Base-by-base conservation (phyloP, 1,140 invertebrate genomes). In the Adoxophyes honmai region DNA sequence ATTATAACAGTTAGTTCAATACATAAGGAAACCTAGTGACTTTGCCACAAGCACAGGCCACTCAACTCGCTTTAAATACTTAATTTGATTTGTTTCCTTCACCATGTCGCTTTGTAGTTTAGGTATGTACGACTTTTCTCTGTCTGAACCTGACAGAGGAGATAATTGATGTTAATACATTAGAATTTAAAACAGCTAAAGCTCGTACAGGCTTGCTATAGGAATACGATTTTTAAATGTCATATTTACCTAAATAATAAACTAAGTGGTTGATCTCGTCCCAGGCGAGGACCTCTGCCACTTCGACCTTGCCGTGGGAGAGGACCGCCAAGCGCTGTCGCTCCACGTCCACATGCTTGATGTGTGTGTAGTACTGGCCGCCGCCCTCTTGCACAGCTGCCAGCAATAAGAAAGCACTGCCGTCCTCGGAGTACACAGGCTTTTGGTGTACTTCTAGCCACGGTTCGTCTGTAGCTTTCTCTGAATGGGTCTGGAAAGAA, bases 271-370 rank as follows among this genome's bases (percentile, higher is more conserved):
- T 94, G 37, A 92, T 91, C 59, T 94, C 94, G 89, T 97, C 95
- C 95, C 96, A 98, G 10, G 94, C 94, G 39, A 97, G 90, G 70
- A 98, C 96, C 58, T 85, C 77, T 51, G 82, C 89, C 58, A 98
- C 96, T 87, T 98, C 97, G 78, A 95, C 96, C 61, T 92, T 92
- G 4, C 96, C 97, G 74, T 96, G 94, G 15, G 96, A 97, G 9
- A 98, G 90, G 4, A 96, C 95, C 1, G 95, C 93, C 76, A 95
- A 96, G 68, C 94, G 92, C 77, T 95, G 94, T 73, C 96, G 93
- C n/a, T 93, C 91, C 34, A 95, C 92, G 35, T 95, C 95, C 15
- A 96, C 91, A 76, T 96, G 95, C 69, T 96, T 97, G 73, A 98
- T 96, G 88, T 98, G 96, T 21, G 95, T 96, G 86, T 94, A 97